Evolutionary conservation across 1,140 invertebrate genomes (phyloP), one percentile per base, ranked within the genome.

Genomic region (Eumaeus atala): DNA sequence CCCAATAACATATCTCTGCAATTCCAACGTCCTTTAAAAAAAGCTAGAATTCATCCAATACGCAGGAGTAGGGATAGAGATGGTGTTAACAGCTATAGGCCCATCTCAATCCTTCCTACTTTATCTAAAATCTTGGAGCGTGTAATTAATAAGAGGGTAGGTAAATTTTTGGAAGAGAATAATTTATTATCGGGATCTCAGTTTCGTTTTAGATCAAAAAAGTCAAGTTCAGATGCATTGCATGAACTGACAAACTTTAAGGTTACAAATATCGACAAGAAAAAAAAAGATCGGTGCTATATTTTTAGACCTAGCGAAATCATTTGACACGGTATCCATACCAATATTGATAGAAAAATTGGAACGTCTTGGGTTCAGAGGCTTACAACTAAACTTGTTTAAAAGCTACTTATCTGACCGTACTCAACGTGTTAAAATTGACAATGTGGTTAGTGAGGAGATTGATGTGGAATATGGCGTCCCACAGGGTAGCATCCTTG

Each of bases 21-120:
- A 66, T 61, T 16, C 59, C 63, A 3, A 12, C 35, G 6, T 56
- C 42, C 0, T 57, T 65, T 9, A n/a, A 65, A 65, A 14, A 53
- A 21, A 10, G 55, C 56, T n/a, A 6, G 53, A 7, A 48, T 65
- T 9, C 33, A 49, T n/a, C 62, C 56, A 12, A 51, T 65, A 10
- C 28, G 58, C 35, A 61, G 61, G 21, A 42, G 35, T 16, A 59
- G 62, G 11, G 56, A 52, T 0, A 61, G 34, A 58, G 48, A 58
- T 10, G 2, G 10, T 47, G 51, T 54, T 5, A 16, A 37, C 35
- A 61, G 61, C 38, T 65, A 58, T 33, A 53, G 63, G 18, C 60
- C 64, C 4, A 66, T 66, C 12, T 55, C 62, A 7, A 44, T 61
- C 0, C 28, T 54, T 11, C 42, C 17, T 1, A 3, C 18, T 8